A percentile compares a stretch with the other conserved stretches of the same genome.
Conservation (phyloP, 2,888 invertebrate genomes). For the Onchidella celtica region DNA sequence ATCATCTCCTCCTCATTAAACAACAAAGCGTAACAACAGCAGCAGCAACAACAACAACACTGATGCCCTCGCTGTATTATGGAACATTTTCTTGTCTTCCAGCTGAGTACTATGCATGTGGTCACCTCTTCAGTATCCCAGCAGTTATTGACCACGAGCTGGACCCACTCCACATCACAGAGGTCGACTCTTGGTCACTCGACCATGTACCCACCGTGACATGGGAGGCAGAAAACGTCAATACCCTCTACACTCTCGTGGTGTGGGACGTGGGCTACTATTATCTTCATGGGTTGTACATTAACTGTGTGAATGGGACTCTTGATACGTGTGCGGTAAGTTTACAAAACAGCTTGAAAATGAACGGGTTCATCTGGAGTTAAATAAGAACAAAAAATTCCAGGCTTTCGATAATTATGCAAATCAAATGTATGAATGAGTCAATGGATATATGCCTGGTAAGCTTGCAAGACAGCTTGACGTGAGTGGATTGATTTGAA, state of each 20-base stretch:
- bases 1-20: no score
- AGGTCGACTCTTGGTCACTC: slow-evolving; percentile 19
- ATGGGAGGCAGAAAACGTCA: neutral
- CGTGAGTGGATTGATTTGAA: no score
- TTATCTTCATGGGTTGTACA: slow-evolving; percentile 28
- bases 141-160: neutral
- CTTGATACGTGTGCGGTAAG: slow-evolving; percentile 12
- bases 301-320: slow-evolving; percentile 33
- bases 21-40: neutral
- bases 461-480: no score
- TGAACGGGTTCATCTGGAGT: no score
- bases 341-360: neutral
- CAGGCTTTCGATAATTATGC: no score
- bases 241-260: neutral
- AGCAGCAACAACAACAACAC: no score
- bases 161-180: slow-evolving; percentile 19
- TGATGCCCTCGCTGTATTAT: no score
- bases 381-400: no score
- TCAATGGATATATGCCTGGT: no score
- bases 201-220: slow-evolving; percentile 5
- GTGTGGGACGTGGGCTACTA: slow-evolving; percentile 36
- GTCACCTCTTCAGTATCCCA: slow-evolving; percentile 23
- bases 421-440: no score
- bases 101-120: slow-evolving; percentile 23
- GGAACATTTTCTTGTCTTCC: neutral